A percentile compares a stretch with the other conserved stretches of the same genome.
These are phyloP conservation scores for Galagoides demidoff DNA, from an alignment of 2,797 vertebrate genomes.

Conservation along the genomic window DNA sequence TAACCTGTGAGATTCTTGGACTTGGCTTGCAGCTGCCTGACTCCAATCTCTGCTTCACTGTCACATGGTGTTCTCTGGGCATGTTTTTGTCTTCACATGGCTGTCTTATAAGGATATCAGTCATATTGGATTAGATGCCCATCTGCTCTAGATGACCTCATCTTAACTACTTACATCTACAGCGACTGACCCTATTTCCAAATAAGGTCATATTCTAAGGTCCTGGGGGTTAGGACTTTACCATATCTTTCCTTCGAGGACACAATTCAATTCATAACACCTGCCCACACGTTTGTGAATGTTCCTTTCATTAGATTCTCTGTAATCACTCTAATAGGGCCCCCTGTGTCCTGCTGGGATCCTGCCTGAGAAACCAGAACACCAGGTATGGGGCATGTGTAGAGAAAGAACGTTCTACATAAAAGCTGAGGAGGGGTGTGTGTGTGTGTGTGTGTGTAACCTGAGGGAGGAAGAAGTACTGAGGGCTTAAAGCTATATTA, in stretches of 20 bases:
- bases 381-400: background rate
- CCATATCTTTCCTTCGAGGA: background rate
- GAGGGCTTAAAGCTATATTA: conserved; percentile 16
- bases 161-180: background rate
- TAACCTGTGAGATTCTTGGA: background rate
- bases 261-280: background rate
- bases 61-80: background rate
- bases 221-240: background rate
- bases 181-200: background rate
- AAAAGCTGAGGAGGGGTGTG: background rate
- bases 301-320: background rate
- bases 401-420: background rate
- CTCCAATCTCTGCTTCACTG: background rate
- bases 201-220: background rate
- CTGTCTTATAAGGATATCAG: background rate
- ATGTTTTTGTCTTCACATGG: background rate
- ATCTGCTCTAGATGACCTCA: background rate
- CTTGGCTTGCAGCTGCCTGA: background rate
- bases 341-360: background rate
- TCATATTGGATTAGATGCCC: background rate
- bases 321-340: background rate
- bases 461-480: background rate
- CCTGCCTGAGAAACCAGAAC: background rate
- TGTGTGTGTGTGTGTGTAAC: too few species aligned
- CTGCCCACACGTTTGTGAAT: background rate